A percentile compares a stretch with the other conserved stretches of the same genome.
These are phyloP conservation scores for Hybognathus amarus DNA, from an alignment of 2,797 vertebrate species.

Conservation along the genomic window DNA sequence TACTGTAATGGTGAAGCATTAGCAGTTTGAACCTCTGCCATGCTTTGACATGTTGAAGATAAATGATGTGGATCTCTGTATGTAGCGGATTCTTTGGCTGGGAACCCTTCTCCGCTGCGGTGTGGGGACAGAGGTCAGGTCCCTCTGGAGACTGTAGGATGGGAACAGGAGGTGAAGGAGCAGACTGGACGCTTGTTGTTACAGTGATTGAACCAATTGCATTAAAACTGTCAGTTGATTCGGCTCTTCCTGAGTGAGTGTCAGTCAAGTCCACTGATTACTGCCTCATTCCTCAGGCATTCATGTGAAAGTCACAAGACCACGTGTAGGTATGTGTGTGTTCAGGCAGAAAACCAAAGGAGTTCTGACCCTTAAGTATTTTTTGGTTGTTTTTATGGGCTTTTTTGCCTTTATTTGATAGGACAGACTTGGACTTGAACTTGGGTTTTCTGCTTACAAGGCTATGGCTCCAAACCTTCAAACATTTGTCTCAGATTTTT, in stretches of 20 bases:
- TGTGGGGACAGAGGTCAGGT: conserved; percentile 41
- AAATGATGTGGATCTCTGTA: conserved; percentile 38
- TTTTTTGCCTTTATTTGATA: not conserved
- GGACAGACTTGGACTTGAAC: not conserved
- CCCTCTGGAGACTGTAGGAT: conserved; percentile 48
- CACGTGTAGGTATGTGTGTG: conserved; percentile 20
- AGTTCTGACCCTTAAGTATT: not conserved
- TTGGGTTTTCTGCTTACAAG: not conserved
- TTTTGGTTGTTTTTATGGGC: not conserved
- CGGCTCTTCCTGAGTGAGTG: conserved; percentile 37
- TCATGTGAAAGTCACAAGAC: conserved; percentile 54
- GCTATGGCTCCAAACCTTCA: not conserved
- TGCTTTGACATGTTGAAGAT: conserved; percentile 45
- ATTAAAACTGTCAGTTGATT: conserved; percentile 26
- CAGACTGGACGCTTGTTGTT: conserved; percentile 39
- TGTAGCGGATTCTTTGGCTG: conserved; percentile 47
- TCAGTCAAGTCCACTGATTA: conserved; percentile 3
- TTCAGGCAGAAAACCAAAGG: conserved; percentile 13
- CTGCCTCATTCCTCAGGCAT: conserved; percentile 34
- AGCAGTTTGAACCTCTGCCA: conserved; percentile 10
- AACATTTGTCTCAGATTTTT: not conserved
- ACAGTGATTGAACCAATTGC: conserved; percentile 16
- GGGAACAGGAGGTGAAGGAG: conserved; percentile 48
- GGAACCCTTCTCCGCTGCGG: conserved; percentile 32
- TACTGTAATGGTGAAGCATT: conserved; percentile 32